These are phyloP conservation scores for Orestias chungarensis DNA, from an alignment of 2,797 vertebrate genomes.

Conservation along the genomic window DNA sequence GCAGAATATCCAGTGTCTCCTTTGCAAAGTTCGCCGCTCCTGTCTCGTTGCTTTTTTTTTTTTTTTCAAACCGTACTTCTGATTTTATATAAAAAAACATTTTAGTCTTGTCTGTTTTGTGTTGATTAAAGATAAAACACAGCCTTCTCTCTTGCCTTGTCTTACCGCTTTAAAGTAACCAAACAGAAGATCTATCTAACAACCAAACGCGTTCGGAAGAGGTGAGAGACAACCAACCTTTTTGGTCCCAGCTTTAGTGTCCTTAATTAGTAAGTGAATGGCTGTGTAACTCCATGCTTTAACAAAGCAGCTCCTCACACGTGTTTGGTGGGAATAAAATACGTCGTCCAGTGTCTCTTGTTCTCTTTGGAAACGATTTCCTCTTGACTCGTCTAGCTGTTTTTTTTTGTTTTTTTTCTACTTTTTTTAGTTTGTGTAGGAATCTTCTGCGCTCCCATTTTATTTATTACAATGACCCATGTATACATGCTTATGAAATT, in stretches of 20 bases:
- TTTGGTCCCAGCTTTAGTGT: slow-evolving; percentile 94
- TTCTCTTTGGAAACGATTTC: slow-evolving; percentile 95
- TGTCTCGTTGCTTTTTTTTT: slow-evolving; percentile 85
- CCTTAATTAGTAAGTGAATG: slow-evolving; percentile 97
- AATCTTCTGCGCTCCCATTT: slow-evolving; percentile 91
- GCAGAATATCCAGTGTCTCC: slow-evolving; percentile 62
- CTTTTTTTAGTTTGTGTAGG: slow-evolving; percentile 81
- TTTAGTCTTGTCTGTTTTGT: slow-evolving; percentile 78
- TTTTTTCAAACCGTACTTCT: slow-evolving; percentile 10
- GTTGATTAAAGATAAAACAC: slow-evolving; percentile 90
- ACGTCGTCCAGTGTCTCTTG: slow-evolving; percentile 93
- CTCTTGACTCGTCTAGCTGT: slow-evolving; percentile 78
- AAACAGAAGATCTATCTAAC: slow-evolving; percentile 99
- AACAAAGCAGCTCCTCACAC: slow-evolving; percentile 87
- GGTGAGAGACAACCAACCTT: slow-evolving; percentile 91
- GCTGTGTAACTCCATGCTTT: slow-evolving; percentile 97
- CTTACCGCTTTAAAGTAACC: slow-evolving; percentile 99
- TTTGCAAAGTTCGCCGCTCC: slow-evolving; percentile 72
- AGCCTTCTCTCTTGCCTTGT: slow-evolving; percentile 99
- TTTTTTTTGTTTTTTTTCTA: slow-evolving; percentile 37
- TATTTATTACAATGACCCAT: slow-evolving; percentile 99
- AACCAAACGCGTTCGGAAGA: slow-evolving; percentile 92
- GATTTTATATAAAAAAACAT: slow-evolving; percentile 28
- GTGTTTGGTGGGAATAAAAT: slow-evolving; percentile 90
- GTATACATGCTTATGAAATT: slow-evolving; percentile 99